Evolutionary conservation across 2,797 vertebrate species (phyloP).

Genomic region (Brachyrhaphis roseni): DNA sequence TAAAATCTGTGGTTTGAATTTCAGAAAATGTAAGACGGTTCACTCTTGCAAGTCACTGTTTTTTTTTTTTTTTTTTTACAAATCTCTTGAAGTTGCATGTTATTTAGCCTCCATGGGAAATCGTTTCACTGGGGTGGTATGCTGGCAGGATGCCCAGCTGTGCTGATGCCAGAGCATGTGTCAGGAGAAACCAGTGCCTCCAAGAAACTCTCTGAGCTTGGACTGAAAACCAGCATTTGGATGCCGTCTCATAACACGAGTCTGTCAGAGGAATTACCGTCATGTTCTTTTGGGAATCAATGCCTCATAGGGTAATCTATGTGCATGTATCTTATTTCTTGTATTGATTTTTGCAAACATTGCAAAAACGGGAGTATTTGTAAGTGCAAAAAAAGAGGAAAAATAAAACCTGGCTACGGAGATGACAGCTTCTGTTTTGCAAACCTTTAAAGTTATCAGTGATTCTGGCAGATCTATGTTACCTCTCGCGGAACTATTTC

Average conservation of each 20-base stretch:
- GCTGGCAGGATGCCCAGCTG: constrained; percentile 68
- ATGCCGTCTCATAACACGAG: constrained; percentile 40
- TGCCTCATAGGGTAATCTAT: constrained; percentile 16
- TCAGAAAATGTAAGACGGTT: not conserved
- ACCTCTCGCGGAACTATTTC: constrained; percentile 29
- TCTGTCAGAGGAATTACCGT: constrained; percentile 39
- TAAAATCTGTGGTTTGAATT: not conserved
- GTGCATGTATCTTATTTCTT: not conserved
- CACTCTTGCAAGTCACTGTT: not conserved
- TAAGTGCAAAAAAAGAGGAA: not conserved
- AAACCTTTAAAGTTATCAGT: constrained; percentile 29
- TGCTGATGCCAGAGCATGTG: constrained; percentile 74
- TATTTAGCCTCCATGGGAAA: constrained; percentile 68
- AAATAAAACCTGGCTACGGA: not conserved
- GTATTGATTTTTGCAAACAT: constrained; percentile 43
- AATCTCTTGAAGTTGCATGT: constrained; percentile 46
- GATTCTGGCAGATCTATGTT: constrained; percentile 33
- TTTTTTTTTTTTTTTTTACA: not conserved
- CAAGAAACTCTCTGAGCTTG: constrained; percentile 60
- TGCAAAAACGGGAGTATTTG: constrained; percentile 24
- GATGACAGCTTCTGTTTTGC: constrained; percentile 26
- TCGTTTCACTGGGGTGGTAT: constrained; percentile 77
- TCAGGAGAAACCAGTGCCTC: constrained; percentile 67
- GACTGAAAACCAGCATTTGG: constrained; percentile 52
- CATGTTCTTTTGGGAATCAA: constrained; percentile 48